A percentile compares a stretch with the other conserved stretches of the same genome.
Conservation (phyloP, 2,888 invertebrate genomes). For the Hirudinaria manillensis region DNA sequence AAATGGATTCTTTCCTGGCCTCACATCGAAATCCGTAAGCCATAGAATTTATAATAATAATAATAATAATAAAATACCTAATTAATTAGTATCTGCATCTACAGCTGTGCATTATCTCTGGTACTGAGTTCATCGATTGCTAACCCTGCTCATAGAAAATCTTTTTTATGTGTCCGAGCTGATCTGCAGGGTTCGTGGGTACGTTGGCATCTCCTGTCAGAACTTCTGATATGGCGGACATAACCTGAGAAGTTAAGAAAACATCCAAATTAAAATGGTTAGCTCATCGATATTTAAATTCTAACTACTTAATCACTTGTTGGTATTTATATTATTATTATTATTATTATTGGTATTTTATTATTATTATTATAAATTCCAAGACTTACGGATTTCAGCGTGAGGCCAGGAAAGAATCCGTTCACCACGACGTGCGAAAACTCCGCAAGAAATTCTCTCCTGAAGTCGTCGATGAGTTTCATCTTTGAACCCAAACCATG, state of each 20-base stretch:
- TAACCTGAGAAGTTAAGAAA: neutral
- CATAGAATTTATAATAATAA: neutral
- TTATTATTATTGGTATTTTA: no score
- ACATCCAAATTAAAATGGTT: no score
- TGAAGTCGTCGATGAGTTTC: constrained; percentile 70
- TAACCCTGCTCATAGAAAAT: neutral
- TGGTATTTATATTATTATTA: no score
- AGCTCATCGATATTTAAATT: no score
- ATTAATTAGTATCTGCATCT: no score
- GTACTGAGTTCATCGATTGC: neutral
- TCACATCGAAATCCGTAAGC: constrained; percentile 71
- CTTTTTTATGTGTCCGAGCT: neutral
- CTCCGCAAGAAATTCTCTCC: constrained; percentile 60
- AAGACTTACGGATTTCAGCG: constrained; percentile 66
- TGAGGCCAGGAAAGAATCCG: constrained; percentile 84
- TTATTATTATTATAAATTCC: no score
- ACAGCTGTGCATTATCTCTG: no score
- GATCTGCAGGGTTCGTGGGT: neutral
- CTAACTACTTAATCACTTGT: no score
- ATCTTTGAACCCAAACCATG: constrained; percentile 88
- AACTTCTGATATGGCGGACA: neutral
- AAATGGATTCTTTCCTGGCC: constrained; percentile 85
- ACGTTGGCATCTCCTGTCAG: neutral
- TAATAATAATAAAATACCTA: no score
- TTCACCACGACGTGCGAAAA: constrained; percentile 75